These are phyloP conservation scores for Euzophera pinguis DNA, from an alignment of 2,888 invertebrate species.

Conservation along the genomic window DNA sequence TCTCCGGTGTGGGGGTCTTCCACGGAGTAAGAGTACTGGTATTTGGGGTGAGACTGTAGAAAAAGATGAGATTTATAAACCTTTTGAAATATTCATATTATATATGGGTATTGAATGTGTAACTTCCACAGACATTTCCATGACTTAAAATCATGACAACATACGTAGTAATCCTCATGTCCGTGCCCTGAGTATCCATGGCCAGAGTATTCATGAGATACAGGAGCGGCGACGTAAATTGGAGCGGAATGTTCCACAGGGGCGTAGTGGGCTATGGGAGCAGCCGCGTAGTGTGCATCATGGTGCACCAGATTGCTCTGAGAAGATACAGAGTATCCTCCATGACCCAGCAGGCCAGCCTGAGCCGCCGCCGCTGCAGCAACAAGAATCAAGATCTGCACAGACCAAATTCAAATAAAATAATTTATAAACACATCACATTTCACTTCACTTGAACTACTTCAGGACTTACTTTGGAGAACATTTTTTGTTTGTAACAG, in stretches of 20 bases:
- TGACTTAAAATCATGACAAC: slow-evolving; percentile 19
- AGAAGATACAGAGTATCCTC: slow-evolving; percentile 35
- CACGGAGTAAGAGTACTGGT: slow-evolving; percentile 81
- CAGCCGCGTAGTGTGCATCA: slow-evolving; percentile 28
- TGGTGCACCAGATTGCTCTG: slow-evolving; percentile 38
- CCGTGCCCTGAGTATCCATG: slow-evolving; percentile 37
- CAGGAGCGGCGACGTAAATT: slow-evolving; percentile 25
- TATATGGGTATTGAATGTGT: background rate
- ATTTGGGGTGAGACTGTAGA: slow-evolving; percentile 79
- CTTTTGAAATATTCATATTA: background rate
- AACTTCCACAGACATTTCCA: background rate
- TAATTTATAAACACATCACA: slow-evolving; percentile 9
- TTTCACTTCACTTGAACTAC: slow-evolving; percentile 29
- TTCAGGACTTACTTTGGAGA: slow-evolving; percentile 62
- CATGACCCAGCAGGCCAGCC: slow-evolving; percentile 63
- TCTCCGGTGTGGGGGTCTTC: slow-evolving; percentile 81
- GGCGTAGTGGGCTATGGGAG: slow-evolving; percentile 26
- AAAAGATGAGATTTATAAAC: background rate
- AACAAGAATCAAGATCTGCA: slow-evolving; percentile 58
- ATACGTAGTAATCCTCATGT: slow-evolving; percentile 58
- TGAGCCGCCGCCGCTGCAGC: slow-evolving; percentile 64
- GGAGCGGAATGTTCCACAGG: slow-evolving; percentile 26
- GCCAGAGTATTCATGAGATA: slow-evolving; percentile 32
- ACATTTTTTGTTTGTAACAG: slow-evolving; percentile 67
- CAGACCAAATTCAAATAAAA: slow-evolving; percentile 15